These are phyloP conservation scores for Limnothrissa miodon DNA, from an alignment of 2,113 vertebrate genomes.

Conservation along the genomic window DNA sequence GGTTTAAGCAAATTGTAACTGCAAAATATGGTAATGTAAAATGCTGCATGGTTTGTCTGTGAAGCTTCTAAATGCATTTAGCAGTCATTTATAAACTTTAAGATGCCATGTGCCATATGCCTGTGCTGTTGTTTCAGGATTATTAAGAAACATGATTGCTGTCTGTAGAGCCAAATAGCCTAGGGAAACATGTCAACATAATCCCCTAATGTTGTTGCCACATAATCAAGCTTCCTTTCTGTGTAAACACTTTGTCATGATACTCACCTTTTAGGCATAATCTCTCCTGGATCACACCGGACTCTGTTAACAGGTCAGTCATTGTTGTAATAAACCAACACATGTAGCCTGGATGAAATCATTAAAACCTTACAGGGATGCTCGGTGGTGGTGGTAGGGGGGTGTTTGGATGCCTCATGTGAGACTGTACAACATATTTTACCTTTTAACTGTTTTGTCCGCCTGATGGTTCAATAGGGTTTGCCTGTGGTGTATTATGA, in stretches of 20 bases:
- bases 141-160: neutral
- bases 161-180: neutral
- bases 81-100: too few species aligned
- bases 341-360: neutral
- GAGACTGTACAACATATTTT: neutral
- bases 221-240: neutral
- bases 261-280: neutral
- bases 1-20: too few species aligned
- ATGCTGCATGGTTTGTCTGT: too few species aligned
- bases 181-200: neutral
- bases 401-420: neutral
- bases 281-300: neutral
- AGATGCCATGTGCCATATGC: neutral
- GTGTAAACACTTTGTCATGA: neutral
- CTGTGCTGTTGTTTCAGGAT: neutral
- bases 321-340: neutral
- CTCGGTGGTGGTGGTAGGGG: neutral
- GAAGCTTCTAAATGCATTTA: too few species aligned
- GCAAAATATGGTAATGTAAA: too few species aligned
- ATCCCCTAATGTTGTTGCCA: neutral
- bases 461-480: conserved; percentile 1
- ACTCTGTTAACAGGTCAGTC: neutral
- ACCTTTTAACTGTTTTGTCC: neutral
- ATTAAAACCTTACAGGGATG: neutral
- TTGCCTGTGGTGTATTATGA: neutral